These are phyloP conservation scores for Oikopleura vanhoeffeni DNA, from an alignment of 23 tunicate species.

Conservation along the genomic window DNA sequence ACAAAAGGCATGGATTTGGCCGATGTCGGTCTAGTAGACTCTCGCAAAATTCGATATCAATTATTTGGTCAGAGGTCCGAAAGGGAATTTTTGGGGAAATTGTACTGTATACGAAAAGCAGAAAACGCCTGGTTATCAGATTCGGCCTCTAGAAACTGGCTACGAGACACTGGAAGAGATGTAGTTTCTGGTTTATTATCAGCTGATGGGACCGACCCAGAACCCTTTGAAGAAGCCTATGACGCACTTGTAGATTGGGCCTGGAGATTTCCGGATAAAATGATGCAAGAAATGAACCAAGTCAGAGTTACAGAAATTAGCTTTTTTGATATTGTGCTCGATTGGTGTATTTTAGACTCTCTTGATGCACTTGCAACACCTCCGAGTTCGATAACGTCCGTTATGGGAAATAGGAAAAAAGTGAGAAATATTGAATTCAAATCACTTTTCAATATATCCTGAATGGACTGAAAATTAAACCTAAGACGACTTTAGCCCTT, in stretches of 20 bases:
- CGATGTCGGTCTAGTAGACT: neutral
- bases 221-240: neutral
- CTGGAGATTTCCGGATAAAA: neutral
- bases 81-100: neutral
- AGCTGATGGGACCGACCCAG: conserved; percentile 12
- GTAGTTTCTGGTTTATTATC: neutral
- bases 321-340: neutral
- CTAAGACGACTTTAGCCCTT: too few species aligned
- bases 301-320: neutral
- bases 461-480: too few species aligned
- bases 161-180: neutral
- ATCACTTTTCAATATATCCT: too few species aligned
- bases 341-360: neutral
- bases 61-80: neutral
- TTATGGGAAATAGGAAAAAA: neutral
- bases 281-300: neutral
- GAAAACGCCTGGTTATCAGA: neutral
- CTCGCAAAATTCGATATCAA: neutral
- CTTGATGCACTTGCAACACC: neutral
- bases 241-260: neutral
- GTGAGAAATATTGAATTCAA: too few species aligned
- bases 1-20: neutral
- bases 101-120: neutral
- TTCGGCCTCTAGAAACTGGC: neutral
- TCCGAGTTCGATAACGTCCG: neutral